Evolutionary conservation across 2,888 invertebrate species (phyloP).

Genomic region (Prosopocoilus inquinatus): DNA sequence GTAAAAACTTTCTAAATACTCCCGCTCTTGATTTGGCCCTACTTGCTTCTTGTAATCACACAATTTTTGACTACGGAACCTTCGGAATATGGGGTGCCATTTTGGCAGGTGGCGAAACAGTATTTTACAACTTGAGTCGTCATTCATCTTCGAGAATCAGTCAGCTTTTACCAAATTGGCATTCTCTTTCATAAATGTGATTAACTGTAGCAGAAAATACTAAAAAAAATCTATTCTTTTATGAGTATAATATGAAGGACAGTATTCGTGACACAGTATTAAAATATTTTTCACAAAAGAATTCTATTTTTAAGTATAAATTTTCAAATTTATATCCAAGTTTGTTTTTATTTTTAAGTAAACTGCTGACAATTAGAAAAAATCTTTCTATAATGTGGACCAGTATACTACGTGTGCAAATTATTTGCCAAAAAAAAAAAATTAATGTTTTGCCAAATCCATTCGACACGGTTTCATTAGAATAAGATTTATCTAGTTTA

Average conservation of each 20-base stretch:
- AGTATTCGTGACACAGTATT: neutral
- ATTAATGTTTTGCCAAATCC: no score
- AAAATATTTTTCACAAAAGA: neutral
- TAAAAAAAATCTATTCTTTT: neutral
- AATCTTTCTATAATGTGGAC: no score
- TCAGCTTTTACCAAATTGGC: conserved; percentile 51
- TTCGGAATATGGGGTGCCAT: conserved; percentile 56
- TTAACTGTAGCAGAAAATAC: conserved; percentile 7
- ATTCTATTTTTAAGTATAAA: no score
- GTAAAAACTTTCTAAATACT: conserved; percentile 42
- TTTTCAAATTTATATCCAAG: no score
- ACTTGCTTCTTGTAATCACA: conserved; percentile 55
- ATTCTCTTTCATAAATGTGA: conserved; percentile 32
- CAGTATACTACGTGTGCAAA: no score
- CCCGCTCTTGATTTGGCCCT: conserved; percentile 53
- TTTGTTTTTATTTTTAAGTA: no score
- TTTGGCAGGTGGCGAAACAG: conserved; percentile 52
- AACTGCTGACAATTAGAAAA: no score
- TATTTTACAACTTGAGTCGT: conserved; percentile 49
- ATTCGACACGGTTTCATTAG: no score
- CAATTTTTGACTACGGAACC: conserved; percentile 55
- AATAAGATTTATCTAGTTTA: no score
- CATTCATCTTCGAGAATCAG: conserved; percentile 48
- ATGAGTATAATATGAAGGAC: neutral
- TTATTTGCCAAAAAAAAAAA: no score